Percentiles rank a stretch among this genome's conserved stretches.
Conservation (phyloP, 2,113 vertebrate species). For the Hystrix cristata region DNA sequence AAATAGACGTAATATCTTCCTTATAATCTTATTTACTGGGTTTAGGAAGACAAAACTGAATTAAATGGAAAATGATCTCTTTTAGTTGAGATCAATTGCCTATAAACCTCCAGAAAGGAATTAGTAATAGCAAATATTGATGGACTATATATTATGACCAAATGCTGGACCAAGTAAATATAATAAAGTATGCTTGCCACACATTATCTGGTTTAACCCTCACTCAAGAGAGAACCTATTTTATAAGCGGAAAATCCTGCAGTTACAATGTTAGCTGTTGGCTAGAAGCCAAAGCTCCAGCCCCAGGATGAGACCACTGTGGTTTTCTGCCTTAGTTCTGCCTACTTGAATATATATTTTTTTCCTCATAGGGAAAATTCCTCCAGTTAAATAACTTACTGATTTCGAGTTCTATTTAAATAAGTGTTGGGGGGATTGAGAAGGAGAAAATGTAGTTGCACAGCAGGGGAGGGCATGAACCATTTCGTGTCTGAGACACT, state of each 20-base stretch:
- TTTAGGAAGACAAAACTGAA: slow-evolving; percentile 27
- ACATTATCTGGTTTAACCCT: neutral
- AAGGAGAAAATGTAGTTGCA: neutral
- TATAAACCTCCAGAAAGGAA: neutral
- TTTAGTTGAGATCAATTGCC: neutral
- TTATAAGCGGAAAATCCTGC: slow-evolving; percentile 22
- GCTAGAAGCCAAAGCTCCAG: neutral
- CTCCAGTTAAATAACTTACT: neutral
- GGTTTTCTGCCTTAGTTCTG: neutral
- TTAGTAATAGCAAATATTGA: neutral
- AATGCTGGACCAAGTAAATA: neutral
- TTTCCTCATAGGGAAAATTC: neutral
- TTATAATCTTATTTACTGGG: neutral
- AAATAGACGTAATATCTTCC: neutral
- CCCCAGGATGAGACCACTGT: neutral
- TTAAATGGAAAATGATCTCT: neutral
- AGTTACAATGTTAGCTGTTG: neutral
- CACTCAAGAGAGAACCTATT: neutral
- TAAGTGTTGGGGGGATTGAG: neutral
- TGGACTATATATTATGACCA: neutral
- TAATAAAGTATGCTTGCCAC: neutral
- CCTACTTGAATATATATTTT: neutral
- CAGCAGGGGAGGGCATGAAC: neutral
- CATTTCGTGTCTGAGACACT: slow-evolving; percentile 53
- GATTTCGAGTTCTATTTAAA: slow-evolving; percentile 43